phyloP scores from a whole-genome alignment of 1,140 invertebrate genomes.

The Ephestia elutella region DNA sequence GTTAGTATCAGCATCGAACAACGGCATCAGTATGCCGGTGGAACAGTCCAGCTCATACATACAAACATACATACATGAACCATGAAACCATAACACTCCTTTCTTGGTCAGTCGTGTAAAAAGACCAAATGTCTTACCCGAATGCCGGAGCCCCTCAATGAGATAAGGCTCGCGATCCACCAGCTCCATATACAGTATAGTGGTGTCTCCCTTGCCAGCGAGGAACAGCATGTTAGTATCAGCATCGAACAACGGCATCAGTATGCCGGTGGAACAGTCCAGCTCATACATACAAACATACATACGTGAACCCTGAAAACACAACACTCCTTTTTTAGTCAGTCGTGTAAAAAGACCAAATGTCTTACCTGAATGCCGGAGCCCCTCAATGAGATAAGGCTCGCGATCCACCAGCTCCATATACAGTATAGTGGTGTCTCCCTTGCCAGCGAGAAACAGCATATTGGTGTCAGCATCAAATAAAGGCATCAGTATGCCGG shows the following conservation, averaged over 20 bases:
- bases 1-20: conserved; percentile 93
- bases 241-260: conserved; percentile 92
- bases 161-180: conserved; percentile 88
- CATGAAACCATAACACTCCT: too few relatives aligned
- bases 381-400: conserved; percentile 88
- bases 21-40: conserved; percentile 92
- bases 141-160: conserved; percentile 87
- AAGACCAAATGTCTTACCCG: conserved; percentile 50
- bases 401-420: conserved; percentile 90
- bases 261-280: conserved; percentile 92
- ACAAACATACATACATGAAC: too few relatives aligned
- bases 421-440: conserved; percentile 90
- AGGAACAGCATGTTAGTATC: conserved; percentile 96
- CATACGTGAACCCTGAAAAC: too few relatives aligned
- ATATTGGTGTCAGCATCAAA: conserved; percentile 94
- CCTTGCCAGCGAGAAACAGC: conserved; percentile 95
- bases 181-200: conserved; percentile 90
- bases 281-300: conserved; percentile 83
- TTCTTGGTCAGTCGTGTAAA: too few relatives aligned
- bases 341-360: not conserved
- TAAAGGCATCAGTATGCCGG: conserved; percentile 91
- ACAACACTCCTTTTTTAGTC: too few relatives aligned
- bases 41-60: conserved; percentile 89
- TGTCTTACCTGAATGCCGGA: conserved; percentile 78
- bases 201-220: conserved; percentile 92